Evolutionary conservation across 2,797 vertebrate species (phyloP), one percentile per base, ranked within the genome.

Genomic region (Siniperca scherzeri): DNA sequence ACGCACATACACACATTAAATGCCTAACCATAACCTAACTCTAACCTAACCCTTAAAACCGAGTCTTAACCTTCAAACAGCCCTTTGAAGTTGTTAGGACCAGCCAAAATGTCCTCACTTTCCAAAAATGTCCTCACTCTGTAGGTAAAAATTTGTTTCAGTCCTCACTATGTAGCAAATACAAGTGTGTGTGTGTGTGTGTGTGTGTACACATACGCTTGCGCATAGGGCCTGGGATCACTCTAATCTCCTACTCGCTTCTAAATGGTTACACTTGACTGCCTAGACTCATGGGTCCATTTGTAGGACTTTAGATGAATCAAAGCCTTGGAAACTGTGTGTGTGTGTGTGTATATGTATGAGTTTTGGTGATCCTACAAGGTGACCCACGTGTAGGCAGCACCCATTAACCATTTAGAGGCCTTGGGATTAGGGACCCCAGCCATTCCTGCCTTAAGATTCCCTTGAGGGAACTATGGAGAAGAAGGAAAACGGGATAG

Each of bases 361-460:
- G 52, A 73, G 76, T 77, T 67, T 68, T 56, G 22, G 67, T 88
- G 83, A 88, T 88, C 80, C 81, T 87, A 94, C 91, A 95, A 93
- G 92, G 89, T 93, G 92, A 94, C 92, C 91, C 83, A 71, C 5
- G 33, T 90, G 90, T 92, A 87, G 77, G 82, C 84, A 78, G 81
- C 85, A 88, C 80, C 89, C 69, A 91, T 69, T 80, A 84, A 88
- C 81, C 78, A 77, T 91, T 91, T 80, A 74, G 74, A 90, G 81
- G 83, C 85, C 73, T 52, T 73, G 71, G 88, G 85, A 94, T 92
- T 92, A 93, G 57, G 83, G 77, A 87, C 83, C 73, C 57, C 62
- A 53, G 74, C 79, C 76, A 74, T 73, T 87, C 53, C 74, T 73
- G 73, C 78, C 66, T 81, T 75, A 55, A 74, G 79, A 88, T 88